Evolutionary conservation across 2,888 invertebrate genomes (phyloP), one percentile per base, ranked within the genome.

Genomic region (Hoplodrina blanda): DNA sequence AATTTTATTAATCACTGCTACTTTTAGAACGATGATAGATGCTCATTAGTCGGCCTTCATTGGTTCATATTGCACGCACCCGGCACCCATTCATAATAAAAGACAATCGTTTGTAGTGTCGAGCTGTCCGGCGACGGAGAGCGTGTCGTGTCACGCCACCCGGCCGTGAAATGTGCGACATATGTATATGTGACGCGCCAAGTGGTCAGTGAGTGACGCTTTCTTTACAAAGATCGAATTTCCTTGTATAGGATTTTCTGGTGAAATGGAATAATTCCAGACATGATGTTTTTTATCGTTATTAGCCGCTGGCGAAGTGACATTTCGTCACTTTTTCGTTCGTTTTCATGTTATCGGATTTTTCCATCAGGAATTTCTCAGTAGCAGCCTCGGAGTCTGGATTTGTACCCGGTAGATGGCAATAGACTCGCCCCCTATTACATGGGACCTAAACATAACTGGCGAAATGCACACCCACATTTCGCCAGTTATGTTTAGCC

Each of bases 11-110:
- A 10, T 37, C 37, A 37, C 37, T 37, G 37, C 10, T 15, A 56
- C 19, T 50, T 15, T 41, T 50, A 60, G 54, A 46, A 4, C 3
- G 0, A 52, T 10, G 19, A 30, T 19, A 37, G 8, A 56, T 25
- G 33, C 11, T 52, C 49, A 46, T 68, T 59, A 30, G 56, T 49
- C 52, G 54, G 54, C 73, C 50, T 62, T 50, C 60, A 20, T 30
- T 56, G 37, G 19, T 30, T 63, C 54, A 44, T 73, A 55, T 49
- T 62, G 55, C 54, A 41, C 52, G 15, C 55, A 78, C 33, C 7
- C 37, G 52, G 20, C 59, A 44, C 1, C 56, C 46, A 71, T 79
- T 75, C 54, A 79, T 79, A 63, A 79, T 61, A 70, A 49, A 70
- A 70, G 60, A 54, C 61, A 65, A 46, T 63, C 56, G 65, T 62